Percentiles rank a stretch among this genome's conserved stretches.
Evolutionary conservation across 2,888 invertebrate species (phyloP).

Genomic region (Alitta virens): DNA sequence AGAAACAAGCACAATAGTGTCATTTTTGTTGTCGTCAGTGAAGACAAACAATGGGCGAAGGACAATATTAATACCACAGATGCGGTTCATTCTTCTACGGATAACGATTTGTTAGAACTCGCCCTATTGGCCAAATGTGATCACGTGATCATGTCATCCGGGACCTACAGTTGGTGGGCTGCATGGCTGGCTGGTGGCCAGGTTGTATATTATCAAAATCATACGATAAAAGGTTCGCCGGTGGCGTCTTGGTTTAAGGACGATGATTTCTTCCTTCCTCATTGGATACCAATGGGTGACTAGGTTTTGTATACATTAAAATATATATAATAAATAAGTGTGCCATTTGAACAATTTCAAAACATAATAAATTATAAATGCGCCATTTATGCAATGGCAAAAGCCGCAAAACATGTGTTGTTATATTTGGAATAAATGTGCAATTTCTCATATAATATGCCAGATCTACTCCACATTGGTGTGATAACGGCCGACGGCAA

Average conservation of each 20-base stretch:
- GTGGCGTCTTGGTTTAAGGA: not conserved
- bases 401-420: too few relatives aligned
- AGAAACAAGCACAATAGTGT: not conserved
- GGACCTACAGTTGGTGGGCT: constrained; percentile 34
- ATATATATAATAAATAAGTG: too few relatives aligned
- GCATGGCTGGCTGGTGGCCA: constrained; percentile 18
- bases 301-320: too few relatives aligned
- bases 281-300: not conserved
- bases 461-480: too few relatives aligned
- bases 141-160: constrained; percentile 36
- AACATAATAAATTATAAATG: too few relatives aligned
- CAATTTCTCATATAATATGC: too few relatives aligned
- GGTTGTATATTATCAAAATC: constrained; percentile 24
- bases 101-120: constrained; percentile 24
- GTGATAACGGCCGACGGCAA: too few relatives aligned
- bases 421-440: too few relatives aligned
- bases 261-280: not conserved
- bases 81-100: too few relatives aligned
- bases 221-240: not conserved
- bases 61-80: not conserved
- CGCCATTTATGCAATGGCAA: too few relatives aligned
- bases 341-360: too few relatives aligned
- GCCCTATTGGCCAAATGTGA: constrained; percentile 33
- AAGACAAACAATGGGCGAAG: not conserved
- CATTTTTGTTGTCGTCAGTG: not conserved